Evolutionary conservation across 2,113 vertebrate genomes (phyloP).

Genomic region (Chlorodrepanis virens): DNA sequence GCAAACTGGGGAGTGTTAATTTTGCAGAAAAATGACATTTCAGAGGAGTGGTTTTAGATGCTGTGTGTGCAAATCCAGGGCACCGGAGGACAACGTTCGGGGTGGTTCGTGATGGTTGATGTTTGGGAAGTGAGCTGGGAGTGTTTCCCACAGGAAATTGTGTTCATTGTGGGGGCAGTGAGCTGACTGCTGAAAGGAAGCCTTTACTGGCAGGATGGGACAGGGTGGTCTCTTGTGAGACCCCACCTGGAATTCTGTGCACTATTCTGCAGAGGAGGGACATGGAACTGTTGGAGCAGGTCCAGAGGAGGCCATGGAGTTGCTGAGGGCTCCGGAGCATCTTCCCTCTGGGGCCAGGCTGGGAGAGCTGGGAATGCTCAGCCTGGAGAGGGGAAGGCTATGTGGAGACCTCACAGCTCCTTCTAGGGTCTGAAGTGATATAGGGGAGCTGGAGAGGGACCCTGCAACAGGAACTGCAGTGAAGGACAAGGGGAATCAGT

Average conservation of each 20-base stretch:
- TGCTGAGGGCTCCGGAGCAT: not conserved
- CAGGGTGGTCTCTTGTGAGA: rapidly evolving
- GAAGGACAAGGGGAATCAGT: rapidly evolving
- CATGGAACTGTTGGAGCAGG: not conserved
- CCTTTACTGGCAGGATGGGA: not conserved
- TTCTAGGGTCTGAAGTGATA: not conserved
- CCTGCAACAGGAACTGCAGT: rapidly evolving
- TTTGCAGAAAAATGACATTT: not conserved
- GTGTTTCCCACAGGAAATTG: not conserved
- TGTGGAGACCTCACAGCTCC: not conserved
- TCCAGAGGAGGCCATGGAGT: rapidly evolving
- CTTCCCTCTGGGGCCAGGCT: not conserved
- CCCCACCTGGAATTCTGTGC: rapidly evolving
- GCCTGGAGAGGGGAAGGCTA: not conserved
- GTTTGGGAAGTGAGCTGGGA: not conserved
- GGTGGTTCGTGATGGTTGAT: not conserved
- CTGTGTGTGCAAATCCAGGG: not conserved
- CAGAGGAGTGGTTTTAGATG: not conserved
- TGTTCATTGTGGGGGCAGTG: not conserved
- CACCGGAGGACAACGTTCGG: rapidly evolving
- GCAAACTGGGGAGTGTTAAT: not conserved
- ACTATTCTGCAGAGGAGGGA: not conserved
- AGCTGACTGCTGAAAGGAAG: not conserved
- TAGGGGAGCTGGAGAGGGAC: not conserved
- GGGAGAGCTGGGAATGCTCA: not conserved